Evolutionary conservation across 2,113 vertebrate species (phyloP).

Genomic region (Marmota monax): DNA sequence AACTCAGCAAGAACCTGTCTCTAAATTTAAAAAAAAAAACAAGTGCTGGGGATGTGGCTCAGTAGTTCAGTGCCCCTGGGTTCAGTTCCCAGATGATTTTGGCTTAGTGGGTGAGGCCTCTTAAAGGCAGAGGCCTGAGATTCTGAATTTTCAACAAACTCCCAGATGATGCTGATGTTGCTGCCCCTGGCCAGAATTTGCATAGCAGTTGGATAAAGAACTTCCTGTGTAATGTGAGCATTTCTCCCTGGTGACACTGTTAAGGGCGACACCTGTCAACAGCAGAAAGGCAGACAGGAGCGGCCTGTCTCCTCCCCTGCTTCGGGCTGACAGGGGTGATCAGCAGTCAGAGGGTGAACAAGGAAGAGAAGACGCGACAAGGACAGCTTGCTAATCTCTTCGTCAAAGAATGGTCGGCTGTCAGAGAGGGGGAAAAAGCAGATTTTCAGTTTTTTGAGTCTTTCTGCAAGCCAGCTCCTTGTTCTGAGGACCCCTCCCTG

Average conservation of each 20-base stretch:
- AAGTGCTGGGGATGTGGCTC: no score
- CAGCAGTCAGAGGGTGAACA: not conserved
- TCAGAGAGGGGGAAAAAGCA: no score
- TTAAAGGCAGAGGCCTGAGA: not conserved
- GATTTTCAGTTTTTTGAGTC: not conserved
- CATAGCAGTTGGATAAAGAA: not conserved
- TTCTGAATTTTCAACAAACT: not conserved
- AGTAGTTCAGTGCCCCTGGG: no score
- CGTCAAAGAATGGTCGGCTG: not conserved
- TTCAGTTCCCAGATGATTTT: not conserved
- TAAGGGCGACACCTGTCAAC: not conserved
- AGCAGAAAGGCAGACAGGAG: not conserved
- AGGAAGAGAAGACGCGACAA: not conserved
- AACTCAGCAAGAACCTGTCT: no score
- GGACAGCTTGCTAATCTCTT: not conserved
- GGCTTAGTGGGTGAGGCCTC: no score
- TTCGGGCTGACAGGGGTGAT: not conserved
- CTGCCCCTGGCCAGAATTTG: not conserved
- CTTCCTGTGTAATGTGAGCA: not conserved
- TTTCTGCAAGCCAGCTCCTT: no score
- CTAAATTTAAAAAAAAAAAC: no score
- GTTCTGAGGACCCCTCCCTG: no score
- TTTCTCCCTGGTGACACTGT: not conserved
- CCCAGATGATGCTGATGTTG: not conserved
- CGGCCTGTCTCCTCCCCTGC: not conserved